Percentiles rank a stretch among this genome's conserved stretches.
phyloP scores from a whole-genome alignment of 2,888 invertebrate species.

The Scaptomyza tumidula region DNA sequence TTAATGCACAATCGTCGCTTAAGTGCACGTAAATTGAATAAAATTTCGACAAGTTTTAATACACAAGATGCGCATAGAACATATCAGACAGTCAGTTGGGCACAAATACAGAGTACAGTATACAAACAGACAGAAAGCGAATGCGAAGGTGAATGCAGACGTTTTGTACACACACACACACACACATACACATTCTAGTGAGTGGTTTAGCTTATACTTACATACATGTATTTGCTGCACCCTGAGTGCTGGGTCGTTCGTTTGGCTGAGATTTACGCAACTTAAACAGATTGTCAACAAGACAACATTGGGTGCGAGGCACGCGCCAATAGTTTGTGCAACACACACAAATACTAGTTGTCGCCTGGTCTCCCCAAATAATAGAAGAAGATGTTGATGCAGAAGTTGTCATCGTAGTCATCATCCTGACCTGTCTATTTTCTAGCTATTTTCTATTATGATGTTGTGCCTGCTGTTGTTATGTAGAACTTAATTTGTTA shows the following conservation, averaged over 20 bases:
- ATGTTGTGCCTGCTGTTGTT: conserved; percentile 40
- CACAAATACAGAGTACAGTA: conserved; percentile 2
- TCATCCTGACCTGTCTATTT: not conserved
- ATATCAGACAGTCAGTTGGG: conserved; percentile 33
- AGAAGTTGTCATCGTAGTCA: not conserved
- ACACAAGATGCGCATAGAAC: conserved; percentile 62
- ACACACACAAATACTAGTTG: not conserved
- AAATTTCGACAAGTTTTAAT: conserved; percentile 78
- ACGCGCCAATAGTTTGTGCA: conserved; percentile 43
- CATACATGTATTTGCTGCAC: conserved; percentile 28
- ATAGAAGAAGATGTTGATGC: no score
- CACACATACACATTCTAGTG: conserved; percentile 42
- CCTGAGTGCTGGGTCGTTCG: conserved; percentile 28
- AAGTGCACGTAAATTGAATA: conserved; percentile 79
- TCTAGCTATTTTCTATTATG: conserved; percentile 14
- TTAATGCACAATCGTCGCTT: conserved; percentile 76
- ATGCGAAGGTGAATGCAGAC: conserved; percentile 16
- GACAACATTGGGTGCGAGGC: conserved; percentile 32
- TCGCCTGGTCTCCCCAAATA: not conserved
- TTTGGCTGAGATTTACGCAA: conserved; percentile 70
- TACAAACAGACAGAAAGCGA: conserved; percentile 5
- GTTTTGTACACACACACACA: not conserved
- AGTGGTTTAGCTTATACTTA: conserved; percentile 37
- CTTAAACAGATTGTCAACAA: conserved; percentile 67
- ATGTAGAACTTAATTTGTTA: conserved; percentile 65